These are phyloP conservation scores for Nasonia longicornis DNA, from an alignment of 1,140 invertebrate genomes.

Conservation along the genomic window DNA sequence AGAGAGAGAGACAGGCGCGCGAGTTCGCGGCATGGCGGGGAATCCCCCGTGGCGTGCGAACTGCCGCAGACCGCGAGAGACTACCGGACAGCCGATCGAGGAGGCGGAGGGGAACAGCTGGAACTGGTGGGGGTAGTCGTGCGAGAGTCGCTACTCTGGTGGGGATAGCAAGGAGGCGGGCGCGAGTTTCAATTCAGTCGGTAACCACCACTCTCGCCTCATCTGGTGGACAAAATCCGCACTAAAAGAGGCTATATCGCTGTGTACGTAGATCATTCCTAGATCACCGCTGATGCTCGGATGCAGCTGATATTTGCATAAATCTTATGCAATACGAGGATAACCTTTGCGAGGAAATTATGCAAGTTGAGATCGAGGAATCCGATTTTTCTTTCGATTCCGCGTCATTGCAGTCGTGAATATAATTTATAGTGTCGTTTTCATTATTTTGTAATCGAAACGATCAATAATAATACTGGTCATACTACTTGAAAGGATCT, in stretches of 20 bases:
- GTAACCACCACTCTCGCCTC: constrained; percentile 62
- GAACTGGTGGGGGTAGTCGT: constrained; percentile 51
- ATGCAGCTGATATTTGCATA: background rate
- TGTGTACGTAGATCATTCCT: background rate
- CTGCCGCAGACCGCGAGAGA: background rate
- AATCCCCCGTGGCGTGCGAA: constrained; percentile 45
- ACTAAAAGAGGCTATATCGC: constrained; percentile 47
- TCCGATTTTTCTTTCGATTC: background rate
- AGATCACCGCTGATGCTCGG: background rate
- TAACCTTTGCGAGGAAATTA: background rate
- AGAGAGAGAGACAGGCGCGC: constrained; percentile 44
- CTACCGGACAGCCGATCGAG: constrained; percentile 22
- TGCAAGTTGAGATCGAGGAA: background rate
- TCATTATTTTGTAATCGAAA: too few relatives aligned
- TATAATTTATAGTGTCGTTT: too few relatives aligned
- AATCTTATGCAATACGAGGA: background rate
- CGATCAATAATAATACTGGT: too few relatives aligned
- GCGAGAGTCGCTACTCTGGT: constrained; percentile 48
- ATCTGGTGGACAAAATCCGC: constrained; percentile 63
- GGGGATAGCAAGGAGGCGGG: constrained; percentile 64
- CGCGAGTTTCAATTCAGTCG: constrained; percentile 64
- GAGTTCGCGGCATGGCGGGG: constrained; percentile 52
- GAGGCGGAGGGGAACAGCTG: constrained; percentile 49
- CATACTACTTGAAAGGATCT: too few relatives aligned
- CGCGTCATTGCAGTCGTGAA: background rate